These are phyloP conservation scores for Cassiopea andromeda DNA, from an alignment of 30 jellyfish, hydroid and myxozoan species.

Conservation along the genomic window DNA sequence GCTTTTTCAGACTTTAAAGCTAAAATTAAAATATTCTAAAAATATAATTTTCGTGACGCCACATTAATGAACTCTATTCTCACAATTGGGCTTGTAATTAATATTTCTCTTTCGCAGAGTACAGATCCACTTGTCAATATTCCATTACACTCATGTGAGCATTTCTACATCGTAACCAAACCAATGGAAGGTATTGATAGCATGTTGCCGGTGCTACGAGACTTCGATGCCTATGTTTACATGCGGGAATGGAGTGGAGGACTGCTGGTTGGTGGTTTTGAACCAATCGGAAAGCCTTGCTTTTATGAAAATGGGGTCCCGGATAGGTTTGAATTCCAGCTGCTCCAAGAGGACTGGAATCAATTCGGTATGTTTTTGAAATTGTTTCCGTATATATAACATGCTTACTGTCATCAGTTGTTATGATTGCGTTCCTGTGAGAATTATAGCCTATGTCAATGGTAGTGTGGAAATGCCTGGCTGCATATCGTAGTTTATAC, in stretches of 20 bases:
- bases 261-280: slow-evolving; percentile 93
- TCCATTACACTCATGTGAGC: slow-evolving; percentile 96
- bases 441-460: no score
- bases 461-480: no score
- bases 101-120: slow-evolving; percentile 25
- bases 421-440: no score
- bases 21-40: no score
- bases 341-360: slow-evolving; percentile 91
- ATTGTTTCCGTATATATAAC: not conserved
- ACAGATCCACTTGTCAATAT: slow-evolving; percentile 69
- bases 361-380: slow-evolving; percentile 80
- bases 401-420: no score
- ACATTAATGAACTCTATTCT: not conserved
- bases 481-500: no score
- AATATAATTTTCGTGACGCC: no score
- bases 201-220: slow-evolving; percentile 95
- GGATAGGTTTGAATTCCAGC: slow-evolving; percentile 83
- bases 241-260: slow-evolving; percentile 99
- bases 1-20: no score
- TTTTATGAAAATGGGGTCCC: slow-evolving; percentile 87
- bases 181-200: slow-evolving; percentile 85
- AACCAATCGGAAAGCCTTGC: slow-evolving; percentile 83
- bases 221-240: slow-evolving; percentile 79
- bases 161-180: slow-evolving; percentile 94
- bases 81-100: not conserved